Evolutionary conservation across 1,140 invertebrate species (phyloP).

Genomic region (Anadara kagoshimensis): DNA sequence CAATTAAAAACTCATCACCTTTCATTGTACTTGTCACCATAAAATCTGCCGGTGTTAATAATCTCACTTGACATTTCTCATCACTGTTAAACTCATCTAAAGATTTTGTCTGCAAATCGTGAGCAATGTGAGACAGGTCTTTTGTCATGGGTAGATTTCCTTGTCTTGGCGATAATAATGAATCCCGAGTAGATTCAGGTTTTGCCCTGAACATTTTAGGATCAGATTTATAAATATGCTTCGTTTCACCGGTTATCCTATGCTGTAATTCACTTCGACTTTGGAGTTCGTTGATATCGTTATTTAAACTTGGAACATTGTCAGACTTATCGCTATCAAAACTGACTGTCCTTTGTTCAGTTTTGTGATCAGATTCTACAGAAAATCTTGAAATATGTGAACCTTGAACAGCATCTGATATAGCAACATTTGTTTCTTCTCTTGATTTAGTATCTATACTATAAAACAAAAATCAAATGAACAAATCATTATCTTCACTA

Average conservation of each 20-base stretch:
- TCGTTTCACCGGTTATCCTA: background rate
- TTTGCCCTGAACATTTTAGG: background rate
- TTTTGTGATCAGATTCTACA: no score
- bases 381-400: no score
- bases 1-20: conserved; percentile 1
- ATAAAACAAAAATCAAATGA: no score
- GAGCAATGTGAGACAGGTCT: background rate
- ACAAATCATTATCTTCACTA: no score
- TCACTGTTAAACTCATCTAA: background rate
- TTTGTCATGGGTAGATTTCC: conserved; percentile 5
- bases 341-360: no score
- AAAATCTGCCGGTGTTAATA: conserved; percentile 32
- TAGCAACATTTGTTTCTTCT: no score
- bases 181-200: background rate
- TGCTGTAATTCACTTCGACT: no score
- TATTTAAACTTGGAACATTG: no score
- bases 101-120: conserved; percentile 4
- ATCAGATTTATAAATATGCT: background rate
- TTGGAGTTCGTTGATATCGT: no score
- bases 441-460: no score
- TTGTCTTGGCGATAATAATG: background rate
- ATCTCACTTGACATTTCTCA: conserved; percentile 17
- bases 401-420: no score
- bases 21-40: conserved; percentile 12
- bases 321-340: no score